Evolutionary conservation across 2,113 vertebrate genomes (phyloP), one percentile per base, ranked within the genome.

Genomic region (Microtus richardsoni): DNA sequence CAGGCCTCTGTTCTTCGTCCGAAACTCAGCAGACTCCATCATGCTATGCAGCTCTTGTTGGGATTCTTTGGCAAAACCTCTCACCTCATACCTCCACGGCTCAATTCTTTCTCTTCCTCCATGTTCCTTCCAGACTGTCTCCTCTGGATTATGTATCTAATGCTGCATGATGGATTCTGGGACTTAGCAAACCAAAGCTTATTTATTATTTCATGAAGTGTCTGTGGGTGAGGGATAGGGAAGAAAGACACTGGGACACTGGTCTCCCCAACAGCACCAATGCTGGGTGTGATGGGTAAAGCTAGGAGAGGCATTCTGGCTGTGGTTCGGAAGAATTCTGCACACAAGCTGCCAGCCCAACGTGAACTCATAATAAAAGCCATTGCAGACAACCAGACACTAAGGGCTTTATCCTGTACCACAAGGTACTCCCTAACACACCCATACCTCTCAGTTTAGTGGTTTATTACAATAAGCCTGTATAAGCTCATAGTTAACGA

Each of bases 1-100:
- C 0, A 22, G 21, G 17, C n/a, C 30, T 39, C 64, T 44, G 2
- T 30, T 49, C 44, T 21, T 11, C 9, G 5, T 17, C 52, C 2
- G 26, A 19, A 13, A 21, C 44, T 74, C 62, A 33, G 19, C 70
- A 4, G 0, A 7, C 49, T 39, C 28, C 64, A 9, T 44, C 24
- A 7, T 2, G 22, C 11, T 7, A 44, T 1, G 0, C 39, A 33
- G 8, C 21, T 58, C 16, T 26, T 3, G 12, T 1, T 26, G 2
- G 7, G 3, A 66, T 70, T 39, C 52, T 47, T n/a, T 22, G 54
- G 75, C 12, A 30, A 3, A 3, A 17, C 1, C 14, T 19, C 13
- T 85, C 10, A 24, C 2, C 36, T 11, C n/a, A 24, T 24, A 66
- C 71, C 70, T 47, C 24, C 26, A 5, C 52, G 83, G 30, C 39